A percentile compares a stretch with the other conserved stretches of the same genome.
Conservation (phyloP, 2,888 invertebrate genomes). For the Dryobota labecula region DNA sequence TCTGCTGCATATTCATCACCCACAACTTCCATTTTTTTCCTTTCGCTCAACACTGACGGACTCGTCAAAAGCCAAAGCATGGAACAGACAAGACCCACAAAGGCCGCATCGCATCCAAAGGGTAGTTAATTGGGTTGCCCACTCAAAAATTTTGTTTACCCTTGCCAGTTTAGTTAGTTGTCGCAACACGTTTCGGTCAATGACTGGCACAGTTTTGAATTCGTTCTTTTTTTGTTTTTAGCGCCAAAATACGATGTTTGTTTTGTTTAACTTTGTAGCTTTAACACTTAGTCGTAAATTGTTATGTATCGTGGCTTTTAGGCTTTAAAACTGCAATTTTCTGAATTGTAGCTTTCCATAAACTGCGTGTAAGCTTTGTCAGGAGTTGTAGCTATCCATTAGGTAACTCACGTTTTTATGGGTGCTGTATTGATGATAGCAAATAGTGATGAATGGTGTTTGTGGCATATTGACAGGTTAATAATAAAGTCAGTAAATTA, state of each 20-base stretch:
- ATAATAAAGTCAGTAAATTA: neutral
- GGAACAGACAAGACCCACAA: slow-evolving; percentile 39
- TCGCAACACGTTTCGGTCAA: slow-evolving; percentile 20
- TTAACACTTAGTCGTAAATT: slow-evolving; percentile 1
- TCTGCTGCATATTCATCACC: slow-evolving; percentile 22
- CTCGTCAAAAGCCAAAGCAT: slow-evolving; percentile 36
- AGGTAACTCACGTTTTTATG: neutral
- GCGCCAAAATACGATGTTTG: slow-evolving; percentile 15
- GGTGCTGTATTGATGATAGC: neutral
- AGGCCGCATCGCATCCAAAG: slow-evolving; percentile 23
- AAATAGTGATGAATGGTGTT: neutral
- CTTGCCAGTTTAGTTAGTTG: slow-evolving; percentile 17
- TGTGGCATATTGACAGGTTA: neutral
- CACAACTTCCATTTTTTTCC: neutral
- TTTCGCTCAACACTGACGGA: neutral
- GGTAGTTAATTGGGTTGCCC: slow-evolving; percentile 37
- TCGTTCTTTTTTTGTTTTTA: neutral
- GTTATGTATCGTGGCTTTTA: neutral
- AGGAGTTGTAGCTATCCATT: neutral
- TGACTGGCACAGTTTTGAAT: slow-evolving; percentile 3
- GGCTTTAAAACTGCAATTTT: neutral
- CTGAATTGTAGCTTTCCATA: neutral
- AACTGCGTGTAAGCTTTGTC: neutral
- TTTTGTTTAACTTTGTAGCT: neutral
- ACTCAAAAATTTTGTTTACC: slow-evolving; percentile 34